These are phyloP conservation scores for Pholis gunnellus DNA, from an alignment of 2,113 vertebrate species.

Conservation along the genomic window DNA sequence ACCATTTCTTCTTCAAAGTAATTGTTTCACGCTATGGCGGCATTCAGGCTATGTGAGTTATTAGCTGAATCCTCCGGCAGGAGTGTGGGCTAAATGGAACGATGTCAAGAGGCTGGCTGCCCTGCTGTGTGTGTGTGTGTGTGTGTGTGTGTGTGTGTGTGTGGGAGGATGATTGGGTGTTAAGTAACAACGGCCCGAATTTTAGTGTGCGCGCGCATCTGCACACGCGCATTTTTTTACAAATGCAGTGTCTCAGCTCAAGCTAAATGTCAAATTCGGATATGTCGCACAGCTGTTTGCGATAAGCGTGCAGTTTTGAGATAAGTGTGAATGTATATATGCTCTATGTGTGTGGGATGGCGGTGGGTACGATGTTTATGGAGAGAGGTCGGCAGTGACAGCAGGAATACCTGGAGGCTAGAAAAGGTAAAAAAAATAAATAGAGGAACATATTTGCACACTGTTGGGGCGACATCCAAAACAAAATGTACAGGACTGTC, in stretches of 20 bases:
- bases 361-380: conserved; percentile 24
- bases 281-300: neutral
- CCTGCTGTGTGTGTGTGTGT: conserved; percentile 42
- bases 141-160: conserved; percentile 26
- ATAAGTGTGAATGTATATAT: conserved; percentile 18
- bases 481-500: too few relatives aligned
- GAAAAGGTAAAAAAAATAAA: neutral
- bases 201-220: conserved; percentile 6
- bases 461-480: neutral
- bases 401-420: conserved; percentile 40
- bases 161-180: conserved; percentile 75
- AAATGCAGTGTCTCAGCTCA: conserved; percentile 1
- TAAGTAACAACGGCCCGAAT: conserved; percentile 68
- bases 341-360: conserved; percentile 25
- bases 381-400: conserved; percentile 51
- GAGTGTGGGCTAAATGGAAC: conserved; percentile 79
- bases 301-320: conserved; percentile 10
- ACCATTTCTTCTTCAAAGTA: conserved; percentile 69
- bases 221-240: neutral
- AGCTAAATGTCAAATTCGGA: conserved; percentile 33
- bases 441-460: neutral
- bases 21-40: conserved; percentile 63
- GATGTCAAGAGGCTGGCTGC: conserved; percentile 79
- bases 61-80: conserved; percentile 74
- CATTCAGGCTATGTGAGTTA: conserved; percentile 69